Evolutionary conservation across 2,888 invertebrate genomes (phyloP).

Genomic region (Lepidonotus clava): DNA sequence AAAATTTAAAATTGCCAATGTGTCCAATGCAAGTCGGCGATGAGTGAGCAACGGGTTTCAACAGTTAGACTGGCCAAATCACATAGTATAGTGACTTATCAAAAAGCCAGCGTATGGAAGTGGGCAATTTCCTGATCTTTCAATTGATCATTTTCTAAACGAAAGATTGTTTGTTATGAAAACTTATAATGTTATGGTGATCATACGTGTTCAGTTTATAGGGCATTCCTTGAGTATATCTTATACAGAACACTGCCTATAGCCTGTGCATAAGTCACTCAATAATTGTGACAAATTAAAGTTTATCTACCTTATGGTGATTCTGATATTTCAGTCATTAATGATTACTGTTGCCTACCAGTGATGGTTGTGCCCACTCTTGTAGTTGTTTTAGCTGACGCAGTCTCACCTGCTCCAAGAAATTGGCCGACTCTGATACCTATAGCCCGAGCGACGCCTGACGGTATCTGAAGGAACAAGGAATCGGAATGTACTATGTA

Average conservation of each 20-base stretch:
- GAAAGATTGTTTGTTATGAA: too few relatives aligned
- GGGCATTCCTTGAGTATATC: too few relatives aligned
- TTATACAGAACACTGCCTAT: background rate
- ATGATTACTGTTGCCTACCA: constrained; percentile 30
- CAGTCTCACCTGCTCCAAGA: constrained; percentile 61
- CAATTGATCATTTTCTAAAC: too few relatives aligned
- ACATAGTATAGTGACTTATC: too few relatives aligned
- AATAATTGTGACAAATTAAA: background rate
- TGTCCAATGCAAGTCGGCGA: background rate
- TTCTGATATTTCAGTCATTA: too few relatives aligned
- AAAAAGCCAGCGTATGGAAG: too few relatives aligned
- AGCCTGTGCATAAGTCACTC: background rate
- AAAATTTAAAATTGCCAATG: background rate
- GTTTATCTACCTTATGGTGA: too few relatives aligned
- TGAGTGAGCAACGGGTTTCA: too few relatives aligned
- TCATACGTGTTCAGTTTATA: background rate
- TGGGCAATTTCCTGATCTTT: too few relatives aligned
- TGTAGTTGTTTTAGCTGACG: constrained; percentile 59
- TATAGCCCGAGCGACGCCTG: constrained; percentile 59
- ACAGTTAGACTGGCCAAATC: too few relatives aligned
- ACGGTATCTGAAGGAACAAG: constrained; percentile 53
- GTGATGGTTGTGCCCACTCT: constrained; percentile 57
- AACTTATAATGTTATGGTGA: background rate
- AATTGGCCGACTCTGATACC: constrained; percentile 62
- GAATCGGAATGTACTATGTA: background rate